These are phyloP conservation scores for Muntiacus reevesi DNA, from an alignment of 2,113 vertebrate species.

Conservation along the genomic window DNA sequence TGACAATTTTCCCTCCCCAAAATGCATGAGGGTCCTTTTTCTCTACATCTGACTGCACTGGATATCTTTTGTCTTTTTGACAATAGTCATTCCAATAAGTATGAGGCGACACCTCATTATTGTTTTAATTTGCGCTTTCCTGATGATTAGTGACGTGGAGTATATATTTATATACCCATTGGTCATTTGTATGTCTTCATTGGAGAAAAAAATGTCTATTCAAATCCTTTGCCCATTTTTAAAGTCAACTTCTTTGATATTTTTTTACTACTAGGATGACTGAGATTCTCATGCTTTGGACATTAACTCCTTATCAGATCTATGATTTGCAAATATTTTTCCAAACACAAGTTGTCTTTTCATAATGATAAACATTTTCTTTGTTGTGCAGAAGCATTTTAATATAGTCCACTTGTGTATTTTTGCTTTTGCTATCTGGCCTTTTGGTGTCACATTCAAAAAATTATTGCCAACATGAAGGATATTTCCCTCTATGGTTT, in stretches of 20 bases:
- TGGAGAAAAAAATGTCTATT: not conserved
- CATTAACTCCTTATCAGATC: not conserved
- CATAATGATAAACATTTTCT: not conserved
- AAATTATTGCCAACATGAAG: not conserved
- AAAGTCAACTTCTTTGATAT: not conserved
- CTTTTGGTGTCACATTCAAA: not conserved
- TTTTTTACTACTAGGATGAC: not conserved
- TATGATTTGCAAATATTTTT: not conserved
- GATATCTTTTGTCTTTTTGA: not conserved
- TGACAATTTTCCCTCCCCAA: not conserved
- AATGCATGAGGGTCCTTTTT: not conserved
- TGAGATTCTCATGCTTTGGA: not conserved
- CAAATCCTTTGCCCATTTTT: not conserved
- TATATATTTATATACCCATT: not conserved
- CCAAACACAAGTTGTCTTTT: not conserved
- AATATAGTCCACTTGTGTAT: not conserved
- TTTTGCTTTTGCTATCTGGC: not conserved
- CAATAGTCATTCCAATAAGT: not conserved
- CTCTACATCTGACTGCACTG: not conserved
- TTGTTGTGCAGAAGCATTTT: not conserved
- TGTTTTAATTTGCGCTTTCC: not conserved
- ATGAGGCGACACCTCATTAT: not conserved
- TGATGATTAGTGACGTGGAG: not conserved
- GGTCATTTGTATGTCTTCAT: not conserved
- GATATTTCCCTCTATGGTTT: not conserved